phyloP scores from a whole-genome alignment of 2,888 invertebrate genomes.

The Neria commutata region DNA sequence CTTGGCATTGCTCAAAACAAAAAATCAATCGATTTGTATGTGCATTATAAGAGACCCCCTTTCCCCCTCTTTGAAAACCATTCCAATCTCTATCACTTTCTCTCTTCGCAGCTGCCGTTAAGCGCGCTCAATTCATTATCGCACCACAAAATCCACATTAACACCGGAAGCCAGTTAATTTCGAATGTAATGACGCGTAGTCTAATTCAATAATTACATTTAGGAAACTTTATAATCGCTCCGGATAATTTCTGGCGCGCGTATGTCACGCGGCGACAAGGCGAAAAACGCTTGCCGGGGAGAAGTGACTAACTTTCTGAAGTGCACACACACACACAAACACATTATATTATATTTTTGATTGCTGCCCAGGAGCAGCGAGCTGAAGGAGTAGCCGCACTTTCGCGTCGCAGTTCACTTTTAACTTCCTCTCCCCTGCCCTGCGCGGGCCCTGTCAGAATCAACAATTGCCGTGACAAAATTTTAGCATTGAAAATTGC shows the following conservation, averaged over 20 bases:
- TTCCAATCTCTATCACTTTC: too few species aligned
- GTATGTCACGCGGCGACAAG: background rate
- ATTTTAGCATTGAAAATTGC: background rate
- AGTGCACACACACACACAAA: too few species aligned
- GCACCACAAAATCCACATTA: constrained; percentile 18
- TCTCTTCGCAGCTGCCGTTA: background rate
- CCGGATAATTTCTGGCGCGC: constrained; percentile 7
- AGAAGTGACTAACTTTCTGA: background rate
- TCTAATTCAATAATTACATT: constrained; percentile 31
- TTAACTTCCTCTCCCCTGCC: background rate
- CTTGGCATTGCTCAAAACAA: too few species aligned
- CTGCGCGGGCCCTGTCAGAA: background rate
- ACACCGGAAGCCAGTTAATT: constrained; percentile 30
- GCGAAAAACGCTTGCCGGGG: too few species aligned
- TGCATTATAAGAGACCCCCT: too few species aligned
- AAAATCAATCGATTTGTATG: too few species aligned
- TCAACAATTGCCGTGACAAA: background rate
- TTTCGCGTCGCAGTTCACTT: background rate
- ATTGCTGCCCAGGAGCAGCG: too few species aligned
- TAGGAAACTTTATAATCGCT: constrained; percentile 18
- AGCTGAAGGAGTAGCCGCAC: too few species aligned
- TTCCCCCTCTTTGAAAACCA: background rate
- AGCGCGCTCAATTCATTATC: constrained; percentile 10
- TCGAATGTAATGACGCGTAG: constrained; percentile 27
- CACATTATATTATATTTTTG: too few species aligned